These are phyloP conservation scores for Labroides dimidiatus DNA, from an alignment of 2,797 vertebrate genomes.

Conservation along the genomic window DNA sequence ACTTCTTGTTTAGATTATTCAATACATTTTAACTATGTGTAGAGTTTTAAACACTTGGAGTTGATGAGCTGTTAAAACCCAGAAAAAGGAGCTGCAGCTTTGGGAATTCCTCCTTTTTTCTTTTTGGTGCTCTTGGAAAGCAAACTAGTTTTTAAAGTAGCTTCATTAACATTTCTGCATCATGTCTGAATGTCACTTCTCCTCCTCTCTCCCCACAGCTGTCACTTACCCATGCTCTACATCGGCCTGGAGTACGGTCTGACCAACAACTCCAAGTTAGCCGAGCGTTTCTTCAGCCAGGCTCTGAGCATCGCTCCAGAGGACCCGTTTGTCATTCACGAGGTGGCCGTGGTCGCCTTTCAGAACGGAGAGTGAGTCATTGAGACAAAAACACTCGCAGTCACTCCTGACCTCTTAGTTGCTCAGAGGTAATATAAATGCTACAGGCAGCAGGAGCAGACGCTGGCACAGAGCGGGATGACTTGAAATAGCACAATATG, in stretches of 20 bases:
- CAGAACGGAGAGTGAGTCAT: constrained; percentile 98
- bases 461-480: neutral
- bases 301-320: constrained; percentile 97
- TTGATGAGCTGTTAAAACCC: too few relatives aligned
- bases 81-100: too few relatives aligned
- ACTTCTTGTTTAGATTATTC: too few relatives aligned
- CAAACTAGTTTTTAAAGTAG: neutral
- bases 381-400: neutral
- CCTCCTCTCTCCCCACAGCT: constrained; percentile 78
- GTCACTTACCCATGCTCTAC: constrained; percentile 98
- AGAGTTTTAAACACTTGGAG: too few relatives aligned
- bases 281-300: constrained; percentile 98
- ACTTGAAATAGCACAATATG: neutral
- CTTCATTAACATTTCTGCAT: too few relatives aligned
- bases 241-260: constrained; percentile 98
- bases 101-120: too few relatives aligned
- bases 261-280: constrained; percentile 98
- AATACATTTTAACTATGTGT: too few relatives aligned
- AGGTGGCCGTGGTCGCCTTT: constrained; percentile 99
- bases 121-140: neutral
- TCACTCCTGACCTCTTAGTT: neutral
- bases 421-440: neutral
- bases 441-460: neutral
- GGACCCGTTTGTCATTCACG: constrained; percentile 98
- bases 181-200: neutral